Conservation (phyloP, 2,113 vertebrate genomes). For the Callipepla californica region DNA sequence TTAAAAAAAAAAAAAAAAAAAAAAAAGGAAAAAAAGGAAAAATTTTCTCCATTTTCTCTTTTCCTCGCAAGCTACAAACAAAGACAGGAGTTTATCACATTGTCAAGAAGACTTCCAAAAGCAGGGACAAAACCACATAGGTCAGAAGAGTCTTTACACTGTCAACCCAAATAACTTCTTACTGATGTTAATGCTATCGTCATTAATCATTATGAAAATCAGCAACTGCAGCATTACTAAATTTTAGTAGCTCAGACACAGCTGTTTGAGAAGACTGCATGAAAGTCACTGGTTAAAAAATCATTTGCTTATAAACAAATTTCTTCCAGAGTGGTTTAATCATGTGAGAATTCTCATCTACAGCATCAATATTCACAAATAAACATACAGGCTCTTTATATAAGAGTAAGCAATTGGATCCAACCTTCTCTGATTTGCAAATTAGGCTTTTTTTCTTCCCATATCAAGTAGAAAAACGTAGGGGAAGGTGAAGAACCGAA, state of each 20-base stretch:
- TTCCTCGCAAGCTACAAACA: not conserved
- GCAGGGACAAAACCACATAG: not conserved
- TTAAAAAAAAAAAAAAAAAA: not conserved
- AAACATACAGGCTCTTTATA: not conserved
- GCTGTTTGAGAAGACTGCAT: not conserved
- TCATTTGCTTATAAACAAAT: not conserved
- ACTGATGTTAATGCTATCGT: not conserved
- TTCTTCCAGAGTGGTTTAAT: not conserved
- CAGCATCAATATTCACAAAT: not conserved
- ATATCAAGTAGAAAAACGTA: not conserved
- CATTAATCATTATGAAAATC: not conserved
- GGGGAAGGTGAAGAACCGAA: not conserved
- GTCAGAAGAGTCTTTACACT: not conserved
- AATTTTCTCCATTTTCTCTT: not conserved
- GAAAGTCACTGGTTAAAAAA: not conserved
- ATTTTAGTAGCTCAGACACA: not conserved
- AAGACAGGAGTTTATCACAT: not conserved
- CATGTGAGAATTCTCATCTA: not conserved
- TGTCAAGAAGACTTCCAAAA: not conserved
- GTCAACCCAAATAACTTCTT: not conserved
- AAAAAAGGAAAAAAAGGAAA: not conserved
- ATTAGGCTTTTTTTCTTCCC: not conserved
- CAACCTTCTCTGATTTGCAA: not conserved
- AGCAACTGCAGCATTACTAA: not conserved
- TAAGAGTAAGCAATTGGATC: not conserved